Evolutionary conservation across 1,140 invertebrate species (phyloP), one percentile per base, ranked within the genome.

Genomic region (Drosophila arawakana): DNA sequence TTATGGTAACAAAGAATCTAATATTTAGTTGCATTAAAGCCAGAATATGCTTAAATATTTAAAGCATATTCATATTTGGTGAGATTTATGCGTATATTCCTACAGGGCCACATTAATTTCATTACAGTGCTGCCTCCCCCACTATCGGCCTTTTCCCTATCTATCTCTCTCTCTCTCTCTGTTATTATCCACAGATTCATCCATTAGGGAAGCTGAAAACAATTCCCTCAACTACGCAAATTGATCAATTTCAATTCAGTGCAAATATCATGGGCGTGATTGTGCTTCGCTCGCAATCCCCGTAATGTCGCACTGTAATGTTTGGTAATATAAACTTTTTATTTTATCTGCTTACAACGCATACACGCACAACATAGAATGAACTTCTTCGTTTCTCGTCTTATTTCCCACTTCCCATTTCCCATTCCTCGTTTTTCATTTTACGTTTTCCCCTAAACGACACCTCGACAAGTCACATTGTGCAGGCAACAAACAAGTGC

Each of bases 211-310:
- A 62, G 84, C 76, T 74, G 73, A 76, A 76, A 85, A 81, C 83
- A 88, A 86, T 86, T 86, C 83, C 83, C 83, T 75, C 66, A 83
- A 80, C 80, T 80, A 86, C 80, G 76, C 83, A 86, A 86, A 86
- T 86, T 86, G 83, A 86, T 86, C 83, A 86, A 86, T 86, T 86
- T 86, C 83, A 88, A 86, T 88, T 88, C 76, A 80, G 80, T 88
- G 79, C 80, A 88, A 86, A 88, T 82, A 80, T 85, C 83, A 74
- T 88, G 82, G 83, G 82, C 82, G 83, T 86, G 79, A 86, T 88
- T 86, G 61, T 78, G 77, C 25, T 77, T 75, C 46, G 65, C 49
- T 76, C 63, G 65, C 52, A 50, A 61, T 49, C 60, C 65, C 77
- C 60, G 72, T 80, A 88, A 88, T 86, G 83, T 82, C 54, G 52